These are phyloP conservation scores for Uromys caudimaculatus DNA, from an alignment of 2,797 vertebrate genomes.

Conservation along the genomic window DNA sequence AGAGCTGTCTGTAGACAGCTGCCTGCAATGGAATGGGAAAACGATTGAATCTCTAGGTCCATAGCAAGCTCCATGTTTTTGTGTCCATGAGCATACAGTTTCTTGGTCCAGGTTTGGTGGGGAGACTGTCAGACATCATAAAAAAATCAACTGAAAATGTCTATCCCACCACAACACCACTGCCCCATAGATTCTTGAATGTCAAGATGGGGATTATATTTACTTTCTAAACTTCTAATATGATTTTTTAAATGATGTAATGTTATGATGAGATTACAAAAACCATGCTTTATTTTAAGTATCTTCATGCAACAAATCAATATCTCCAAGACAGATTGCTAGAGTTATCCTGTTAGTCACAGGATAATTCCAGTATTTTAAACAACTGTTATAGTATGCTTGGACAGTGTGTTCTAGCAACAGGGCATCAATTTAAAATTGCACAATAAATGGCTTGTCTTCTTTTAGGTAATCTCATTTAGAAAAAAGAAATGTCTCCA, in stretches of 20 bases:
- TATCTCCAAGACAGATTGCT: conserved; percentile 11
- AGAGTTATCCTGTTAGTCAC: conserved; percentile 41
- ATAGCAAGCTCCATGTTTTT: neutral
- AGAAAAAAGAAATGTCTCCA: neutral
- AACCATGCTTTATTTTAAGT: conserved; percentile 7
- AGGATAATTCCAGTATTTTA: conserved; percentile 4
- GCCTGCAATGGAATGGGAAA: rapidly evolving
- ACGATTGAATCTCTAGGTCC: neutral
- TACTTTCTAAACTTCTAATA: conserved; percentile 13
- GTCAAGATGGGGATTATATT: neutral
- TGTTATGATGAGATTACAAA: conserved; percentile 34
- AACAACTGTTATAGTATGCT: neutral
- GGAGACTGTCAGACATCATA: neutral
- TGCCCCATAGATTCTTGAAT: neutral
- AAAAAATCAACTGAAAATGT: neutral
- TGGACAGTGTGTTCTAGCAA: conserved; percentile 13
- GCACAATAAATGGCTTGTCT: conserved; percentile 1
- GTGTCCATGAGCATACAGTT: neutral
- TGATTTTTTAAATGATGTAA: conserved; percentile 10
- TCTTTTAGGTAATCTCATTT: neutral
- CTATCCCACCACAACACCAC: neutral
- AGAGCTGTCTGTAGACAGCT: neutral
- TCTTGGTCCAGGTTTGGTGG: neutral
- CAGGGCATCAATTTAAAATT: conserved; percentile 43
- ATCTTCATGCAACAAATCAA: conserved; percentile 35